Evolutionary conservation across 2,888 invertebrate genomes (phyloP).

Genomic region (Molanna angustata): DNA sequence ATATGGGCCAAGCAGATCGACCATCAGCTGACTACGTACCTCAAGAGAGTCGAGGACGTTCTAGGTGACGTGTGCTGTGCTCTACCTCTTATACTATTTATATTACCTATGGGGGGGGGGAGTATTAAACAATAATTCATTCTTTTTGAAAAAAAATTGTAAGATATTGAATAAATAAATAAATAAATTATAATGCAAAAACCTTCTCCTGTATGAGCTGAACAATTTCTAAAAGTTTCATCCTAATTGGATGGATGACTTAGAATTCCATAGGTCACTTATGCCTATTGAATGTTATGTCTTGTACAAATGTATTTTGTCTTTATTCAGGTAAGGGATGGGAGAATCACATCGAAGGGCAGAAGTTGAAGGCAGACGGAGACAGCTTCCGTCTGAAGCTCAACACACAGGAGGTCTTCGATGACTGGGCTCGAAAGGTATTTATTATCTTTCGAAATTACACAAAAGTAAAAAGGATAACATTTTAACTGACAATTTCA

Average conservation of each 20-base stretch:
- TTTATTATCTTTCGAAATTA: too few relatives aligned
- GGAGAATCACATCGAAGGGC: conserved; percentile 99
- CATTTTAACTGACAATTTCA: too few relatives aligned
- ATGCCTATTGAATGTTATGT: conserved; percentile 1
- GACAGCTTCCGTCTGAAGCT: conserved; percentile 96
- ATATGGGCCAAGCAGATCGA: conserved; percentile 99
- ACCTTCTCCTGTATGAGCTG: too few relatives aligned
- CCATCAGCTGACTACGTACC: conserved; percentile 92
- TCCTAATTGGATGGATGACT: background rate
- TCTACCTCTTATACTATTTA: too few relatives aligned
- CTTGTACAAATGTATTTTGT: background rate
- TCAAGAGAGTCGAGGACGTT: conserved; percentile 97
- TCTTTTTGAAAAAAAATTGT: too few relatives aligned
- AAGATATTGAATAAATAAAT: too few relatives aligned
- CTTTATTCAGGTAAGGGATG: conserved; percentile 80
- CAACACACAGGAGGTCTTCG: conserved; percentile 96
- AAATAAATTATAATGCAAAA: too few relatives aligned
- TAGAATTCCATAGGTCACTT: background rate
- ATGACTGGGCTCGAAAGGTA: conserved; percentile 93
- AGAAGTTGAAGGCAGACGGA: conserved; percentile 94
- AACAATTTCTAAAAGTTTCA: too few relatives aligned
- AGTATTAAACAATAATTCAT: too few relatives aligned
- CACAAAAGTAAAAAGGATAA: too few relatives aligned
- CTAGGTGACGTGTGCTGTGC: too few relatives aligned
- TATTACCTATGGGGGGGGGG: too few relatives aligned